Evolutionary conservation across 2,113 vertebrate species (phyloP).

Genomic region (Corythornis vintsioides): DNA sequence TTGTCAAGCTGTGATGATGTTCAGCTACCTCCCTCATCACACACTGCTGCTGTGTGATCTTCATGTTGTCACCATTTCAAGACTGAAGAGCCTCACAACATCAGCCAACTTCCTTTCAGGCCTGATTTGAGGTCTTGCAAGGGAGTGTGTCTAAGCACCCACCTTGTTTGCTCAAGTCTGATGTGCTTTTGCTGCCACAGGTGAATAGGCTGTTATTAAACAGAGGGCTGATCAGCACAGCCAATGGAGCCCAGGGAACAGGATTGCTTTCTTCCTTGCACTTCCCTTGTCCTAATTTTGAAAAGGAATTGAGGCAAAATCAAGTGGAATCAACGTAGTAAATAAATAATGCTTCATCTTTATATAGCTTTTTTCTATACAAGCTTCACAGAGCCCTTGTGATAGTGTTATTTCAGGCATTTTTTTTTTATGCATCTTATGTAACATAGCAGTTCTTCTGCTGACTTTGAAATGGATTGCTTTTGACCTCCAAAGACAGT

Average conservation of each 20-base stretch:
- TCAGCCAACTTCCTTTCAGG: not conserved
- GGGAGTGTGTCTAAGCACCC: not conserved
- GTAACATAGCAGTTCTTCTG: not conserved
- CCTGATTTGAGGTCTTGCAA: not conserved
- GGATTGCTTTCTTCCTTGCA: not conserved
- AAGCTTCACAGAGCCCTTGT: not conserved
- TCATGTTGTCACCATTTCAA: not conserved
- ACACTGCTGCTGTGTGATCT: not conserved
- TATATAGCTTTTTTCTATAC: not conserved
- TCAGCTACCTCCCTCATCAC: not conserved
- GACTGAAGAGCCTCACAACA: not conserved
- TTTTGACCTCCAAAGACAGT: not conserved
- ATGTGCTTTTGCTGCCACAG: not conserved
- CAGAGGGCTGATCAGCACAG: not conserved
- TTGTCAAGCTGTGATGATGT: not conserved
- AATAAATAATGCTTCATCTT: slow-evolving; percentile 53
- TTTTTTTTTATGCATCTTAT: not conserved
- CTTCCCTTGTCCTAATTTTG: not conserved
- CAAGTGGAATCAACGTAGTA: not conserved
- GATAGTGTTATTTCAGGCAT: not conserved
- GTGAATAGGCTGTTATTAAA: not conserved
- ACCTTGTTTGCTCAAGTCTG: not conserved
- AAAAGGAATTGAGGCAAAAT: not conserved
- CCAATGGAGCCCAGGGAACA: no score
- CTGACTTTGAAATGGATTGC: not conserved